phyloP scores from a whole-genome alignment of 2,888 invertebrate species.

The Tipula helvola region DNA sequence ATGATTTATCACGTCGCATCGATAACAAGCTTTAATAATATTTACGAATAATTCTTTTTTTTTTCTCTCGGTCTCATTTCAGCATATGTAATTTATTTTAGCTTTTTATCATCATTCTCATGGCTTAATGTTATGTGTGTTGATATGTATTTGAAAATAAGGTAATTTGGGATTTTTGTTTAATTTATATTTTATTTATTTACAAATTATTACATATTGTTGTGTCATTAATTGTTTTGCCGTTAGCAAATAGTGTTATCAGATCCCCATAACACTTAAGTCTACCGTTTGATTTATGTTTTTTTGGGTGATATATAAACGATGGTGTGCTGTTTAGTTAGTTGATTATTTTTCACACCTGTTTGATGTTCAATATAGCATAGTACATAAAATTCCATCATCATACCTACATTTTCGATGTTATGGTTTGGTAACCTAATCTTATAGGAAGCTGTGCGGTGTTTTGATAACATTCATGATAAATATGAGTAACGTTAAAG shows the following conservation, averaged over 20 bases:
- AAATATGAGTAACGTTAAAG: not conserved
- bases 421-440: not conserved
- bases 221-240: not conserved
- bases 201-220: not conserved
- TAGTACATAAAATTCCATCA: not conserved
- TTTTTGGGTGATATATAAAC: not conserved
- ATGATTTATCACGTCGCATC: not conserved
- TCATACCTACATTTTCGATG: not conserved
- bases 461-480: not conserved
- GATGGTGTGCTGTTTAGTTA: not conserved
- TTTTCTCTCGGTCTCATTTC: conserved; percentile 25
- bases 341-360: not conserved
- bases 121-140: conserved; percentile 73
- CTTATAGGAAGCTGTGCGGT: not conserved
- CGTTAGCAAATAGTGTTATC: not conserved
- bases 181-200: not conserved
- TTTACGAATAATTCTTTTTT: not conserved
- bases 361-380: not conserved
- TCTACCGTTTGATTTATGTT: not conserved
- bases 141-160: conserved; percentile 73
- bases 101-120: conserved; percentile 55
- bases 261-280: not conserved
- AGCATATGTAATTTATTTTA: conserved; percentile 56
- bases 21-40: not conserved
- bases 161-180: conserved; percentile 40